Base-by-base conservation (phyloP, 2,888 invertebrate species). In the Epinotia brunnichana region DNA sequence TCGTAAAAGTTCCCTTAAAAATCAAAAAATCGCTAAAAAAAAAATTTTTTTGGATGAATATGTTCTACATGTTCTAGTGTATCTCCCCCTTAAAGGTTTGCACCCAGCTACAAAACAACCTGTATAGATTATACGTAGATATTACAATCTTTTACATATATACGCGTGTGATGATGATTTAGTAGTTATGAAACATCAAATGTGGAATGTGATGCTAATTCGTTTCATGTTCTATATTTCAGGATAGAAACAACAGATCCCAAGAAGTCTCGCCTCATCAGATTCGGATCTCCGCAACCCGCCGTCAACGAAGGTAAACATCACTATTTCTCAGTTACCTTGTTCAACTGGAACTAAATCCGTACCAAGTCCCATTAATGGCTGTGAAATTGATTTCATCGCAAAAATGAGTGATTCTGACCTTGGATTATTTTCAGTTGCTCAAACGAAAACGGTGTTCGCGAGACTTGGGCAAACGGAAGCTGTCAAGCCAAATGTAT, bases 381-480 rank as follows among this genome's bases (percentile, higher is more conserved):
- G 7, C 11, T 39, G 53, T 53, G 39, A 9, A 66, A 66, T 66
- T 56, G 54, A 54, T 64, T 64, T 54, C 41, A 5, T 41, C 54
- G 56, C 2, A 56, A 3, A 56, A 53, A 53, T 54, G 53, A 21
- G 35, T 15, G 24, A 21, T 19, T 41, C 53, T 21, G 39, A 66
- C 66, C 66, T 66, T 56, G 4, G 51, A 62, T 59, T 70, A 1
- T 73, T 21, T 67, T 29, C 35, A 77, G 76, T 54, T 19, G 24
- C 79, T 19, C 44, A 67, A 72, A 69, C 78, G 66, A 85, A 86
- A 75, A 92, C 90, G 1, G 93, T 93, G 3, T 94, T 94, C 76
- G 83, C 92, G 1, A 82, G 94, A 2, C 88, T 94, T 4, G 94
- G 94, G 0, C 85, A 79, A 75, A 81, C 87, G 0, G 92, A 90